These are phyloP conservation scores for Drosophila pachea DNA, from an alignment of 1,140 invertebrate species.

Conservation along the genomic window DNA sequence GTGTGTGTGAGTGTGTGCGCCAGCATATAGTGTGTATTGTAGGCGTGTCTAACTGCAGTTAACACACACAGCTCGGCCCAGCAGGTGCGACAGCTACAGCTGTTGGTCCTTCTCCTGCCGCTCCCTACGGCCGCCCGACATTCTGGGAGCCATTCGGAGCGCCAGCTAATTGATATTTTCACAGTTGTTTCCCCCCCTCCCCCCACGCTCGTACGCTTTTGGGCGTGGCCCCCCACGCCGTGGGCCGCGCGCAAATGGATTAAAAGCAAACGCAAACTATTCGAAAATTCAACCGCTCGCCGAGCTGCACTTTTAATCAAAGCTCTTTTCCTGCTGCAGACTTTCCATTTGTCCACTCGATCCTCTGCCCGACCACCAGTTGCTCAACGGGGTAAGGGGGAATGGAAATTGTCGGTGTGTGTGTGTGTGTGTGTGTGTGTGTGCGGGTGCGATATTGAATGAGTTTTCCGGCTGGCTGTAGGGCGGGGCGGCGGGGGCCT, in stretches of 20 bases:
- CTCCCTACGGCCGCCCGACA: conserved; percentile 15
- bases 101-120: neutral
- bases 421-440: too few species aligned
- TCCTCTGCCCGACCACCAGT: too few species aligned
- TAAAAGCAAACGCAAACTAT: neutral
- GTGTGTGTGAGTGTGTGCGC: conserved; percentile 20
- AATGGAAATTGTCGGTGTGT: too few species aligned
- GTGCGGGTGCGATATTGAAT: neutral
- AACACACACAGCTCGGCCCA: conserved; percentile 21
- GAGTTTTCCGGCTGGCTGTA: conserved; percentile 1
- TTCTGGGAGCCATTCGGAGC: conserved; percentile 66
- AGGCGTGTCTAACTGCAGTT: conserved; percentile 49
- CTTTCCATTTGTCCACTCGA: too few species aligned
- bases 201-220: neutral
- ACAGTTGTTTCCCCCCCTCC: conserved; percentile 24
- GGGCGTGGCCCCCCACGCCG: conserved; percentile 29
- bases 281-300: too few species aligned
- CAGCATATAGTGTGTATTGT: conserved; percentile 33
- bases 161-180: conserved; percentile 67
- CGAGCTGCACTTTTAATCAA: too few species aligned
- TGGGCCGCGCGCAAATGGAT: neutral
- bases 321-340: too few species aligned
- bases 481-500: too few species aligned
- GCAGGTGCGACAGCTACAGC: neutral
- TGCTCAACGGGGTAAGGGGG: too few species aligned